Evolutionary conservation across 2,797 vertebrate species (phyloP).

Genomic region (Cyclura pinguis): DNA sequence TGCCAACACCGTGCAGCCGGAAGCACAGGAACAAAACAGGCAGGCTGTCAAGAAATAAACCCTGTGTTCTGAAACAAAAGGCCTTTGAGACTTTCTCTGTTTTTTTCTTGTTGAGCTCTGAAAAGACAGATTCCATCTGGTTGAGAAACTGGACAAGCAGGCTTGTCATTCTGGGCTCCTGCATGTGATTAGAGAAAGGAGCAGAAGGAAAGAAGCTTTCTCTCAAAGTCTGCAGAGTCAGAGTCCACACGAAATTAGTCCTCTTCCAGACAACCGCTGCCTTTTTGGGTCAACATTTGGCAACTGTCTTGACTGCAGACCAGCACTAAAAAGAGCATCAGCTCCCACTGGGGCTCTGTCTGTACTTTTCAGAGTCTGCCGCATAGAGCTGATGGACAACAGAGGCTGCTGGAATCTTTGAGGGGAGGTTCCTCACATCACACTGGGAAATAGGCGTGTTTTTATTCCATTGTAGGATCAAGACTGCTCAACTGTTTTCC

Average conservation of each 20-base stretch:
- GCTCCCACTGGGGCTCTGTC: conserved; percentile 1
- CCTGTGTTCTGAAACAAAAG: conserved; percentile 23
- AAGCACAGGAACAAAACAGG: conserved; percentile 3
- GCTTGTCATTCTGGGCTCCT: conserved; percentile 5
- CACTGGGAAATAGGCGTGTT: background rate
- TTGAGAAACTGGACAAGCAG: conserved; percentile 33
- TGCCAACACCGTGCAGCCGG: background rate
- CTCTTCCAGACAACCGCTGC: background rate
- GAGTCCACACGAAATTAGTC: conserved; percentile 27
- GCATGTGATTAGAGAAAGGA: background rate
- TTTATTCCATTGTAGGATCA: background rate
- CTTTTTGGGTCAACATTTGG: conserved; percentile 23
- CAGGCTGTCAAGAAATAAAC: conserved; percentile 32
- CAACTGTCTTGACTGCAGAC: conserved; percentile 12
- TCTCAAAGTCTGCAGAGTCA: conserved; percentile 1
- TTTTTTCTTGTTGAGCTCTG: conserved; percentile 12
- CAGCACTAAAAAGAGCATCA: conserved; percentile 1
- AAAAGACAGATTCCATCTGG: conserved; percentile 48
- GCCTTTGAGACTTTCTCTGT: conserved; percentile 8
- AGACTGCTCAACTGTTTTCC: background rate
- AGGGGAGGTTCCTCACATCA: background rate
- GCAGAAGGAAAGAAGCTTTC: conserved; percentile 22
- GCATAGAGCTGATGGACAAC: background rate
- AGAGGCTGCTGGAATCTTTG: conserved; percentile 5
- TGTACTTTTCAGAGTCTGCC: background rate